A percentile compares a stretch with the other conserved stretches of the same genome.
These are phyloP conservation scores for Lepus europaeus DNA, from an alignment of 2,113 vertebrate species.

Conservation along the genomic window DNA sequence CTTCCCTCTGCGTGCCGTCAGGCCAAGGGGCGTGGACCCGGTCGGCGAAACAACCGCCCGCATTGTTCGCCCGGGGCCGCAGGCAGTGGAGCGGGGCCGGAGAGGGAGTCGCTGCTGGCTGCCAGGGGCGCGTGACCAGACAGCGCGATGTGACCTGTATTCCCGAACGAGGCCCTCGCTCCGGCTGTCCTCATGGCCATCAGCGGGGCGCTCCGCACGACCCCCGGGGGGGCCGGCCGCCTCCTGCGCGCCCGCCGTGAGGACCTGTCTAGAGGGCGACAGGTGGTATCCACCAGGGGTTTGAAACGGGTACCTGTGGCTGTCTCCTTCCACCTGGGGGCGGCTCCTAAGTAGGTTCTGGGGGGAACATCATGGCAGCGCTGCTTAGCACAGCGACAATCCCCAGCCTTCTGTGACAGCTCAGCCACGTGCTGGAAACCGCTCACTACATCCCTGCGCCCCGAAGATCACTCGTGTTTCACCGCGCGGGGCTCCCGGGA, in stretches of 20 bases:
- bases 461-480: too few species aligned
- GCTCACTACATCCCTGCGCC: not conserved
- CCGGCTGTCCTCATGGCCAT: constrained; percentile 61
- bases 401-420: not conserved
- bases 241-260: not conserved
- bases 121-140: constrained; percentile 76
- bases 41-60: constrained; percentile 71
- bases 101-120: constrained; percentile 55
- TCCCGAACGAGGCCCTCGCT: constrained; percentile 66
- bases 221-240: too few species aligned
- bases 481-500: not conserved
- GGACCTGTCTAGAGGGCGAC: not conserved
- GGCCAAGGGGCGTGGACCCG: constrained; percentile 77
- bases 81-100: not conserved
- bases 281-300: not conserved
- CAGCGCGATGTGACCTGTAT: constrained; percentile 81
- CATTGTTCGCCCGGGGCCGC: constrained; percentile 65
- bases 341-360: not conserved
- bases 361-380: too few species aligned
- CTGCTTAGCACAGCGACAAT: rapidly evolving
- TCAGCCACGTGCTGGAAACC: not conserved
- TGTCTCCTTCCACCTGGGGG: not conserved
- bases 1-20: constrained; percentile 59
- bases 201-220: not conserved
- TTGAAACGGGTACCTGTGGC: not conserved